Evolutionary conservation across 1,140 invertebrate genomes (phyloP).

Genomic region (Lanistes nyassanus): DNA sequence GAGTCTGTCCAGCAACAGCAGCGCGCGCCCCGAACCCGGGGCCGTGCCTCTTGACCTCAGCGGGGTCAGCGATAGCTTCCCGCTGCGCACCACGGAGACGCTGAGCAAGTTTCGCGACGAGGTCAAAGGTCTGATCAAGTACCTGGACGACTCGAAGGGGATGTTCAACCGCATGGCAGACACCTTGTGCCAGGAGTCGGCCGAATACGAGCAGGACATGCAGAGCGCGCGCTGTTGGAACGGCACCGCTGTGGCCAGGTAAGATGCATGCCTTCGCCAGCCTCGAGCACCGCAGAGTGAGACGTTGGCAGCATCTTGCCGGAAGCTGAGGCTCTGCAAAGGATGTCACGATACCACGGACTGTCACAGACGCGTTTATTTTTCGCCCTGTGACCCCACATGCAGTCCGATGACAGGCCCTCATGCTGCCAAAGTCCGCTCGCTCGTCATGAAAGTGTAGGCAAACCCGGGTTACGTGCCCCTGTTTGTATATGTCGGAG

Average conservation of each 20-base stretch:
- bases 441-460: no score
- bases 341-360: no score
- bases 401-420: no score
- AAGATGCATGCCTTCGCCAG: no score
- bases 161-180: slow-evolving; percentile 31
- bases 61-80: background rate
- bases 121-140: slow-evolving; percentile 16
- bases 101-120: slow-evolving; percentile 21
- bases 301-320: no score
- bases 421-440: no score
- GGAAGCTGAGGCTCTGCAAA: no score
- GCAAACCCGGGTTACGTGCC: no score
- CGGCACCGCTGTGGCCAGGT: slow-evolving; percentile 31
- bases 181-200: slow-evolving; percentile 16
- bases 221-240: slow-evolving; percentile 32
- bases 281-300: no score
- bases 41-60: background rate
- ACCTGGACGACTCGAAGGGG: slow-evolving; percentile 33
- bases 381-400: no score
- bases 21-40: background rate
- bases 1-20: background rate
- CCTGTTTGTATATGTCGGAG: no score
- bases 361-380: no score
- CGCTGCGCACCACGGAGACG: background rate
- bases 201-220: slow-evolving; percentile 33